Percentiles rank a stretch among this genome's conserved stretches.
phyloP scores from a whole-genome alignment of 2,113 vertebrate species.

The Percopsis transmontana region DNA sequence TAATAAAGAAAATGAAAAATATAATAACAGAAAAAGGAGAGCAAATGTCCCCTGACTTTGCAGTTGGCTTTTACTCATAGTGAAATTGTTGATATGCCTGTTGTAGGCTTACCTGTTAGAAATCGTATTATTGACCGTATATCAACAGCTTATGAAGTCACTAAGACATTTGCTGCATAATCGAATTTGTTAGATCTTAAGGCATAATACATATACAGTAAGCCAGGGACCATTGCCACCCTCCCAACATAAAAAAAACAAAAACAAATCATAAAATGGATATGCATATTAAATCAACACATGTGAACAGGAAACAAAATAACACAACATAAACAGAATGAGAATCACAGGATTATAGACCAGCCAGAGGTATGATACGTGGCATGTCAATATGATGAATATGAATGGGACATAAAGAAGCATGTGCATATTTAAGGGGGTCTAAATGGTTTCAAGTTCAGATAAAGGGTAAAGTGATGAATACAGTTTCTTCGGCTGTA shows the following conservation, averaged over 20 bases:
- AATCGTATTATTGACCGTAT: not conserved
- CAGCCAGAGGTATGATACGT: slow-evolving; percentile 49
- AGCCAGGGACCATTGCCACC: slow-evolving; percentile 65
- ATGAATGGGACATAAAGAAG: slow-evolving; percentile 42
- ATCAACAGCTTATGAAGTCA: not conserved
- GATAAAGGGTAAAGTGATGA: no score
- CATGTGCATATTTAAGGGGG: slow-evolving; percentile 16
- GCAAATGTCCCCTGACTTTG: slow-evolving; percentile 56
- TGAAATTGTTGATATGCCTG: slow-evolving; percentile 3
- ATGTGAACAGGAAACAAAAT: slow-evolving; percentile 47
- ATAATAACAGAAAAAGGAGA: slow-evolving; percentile 30
- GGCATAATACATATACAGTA: slow-evolving; percentile 24
- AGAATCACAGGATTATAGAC: slow-evolving; percentile 35
- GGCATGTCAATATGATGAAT: slow-evolving; percentile 42
- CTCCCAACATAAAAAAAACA: slow-evolving; percentile 50
- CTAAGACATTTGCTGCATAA: not conserved
- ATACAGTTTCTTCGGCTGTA: no score
- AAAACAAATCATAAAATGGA: slow-evolving; percentile 54
- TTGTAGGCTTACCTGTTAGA: not conserved
- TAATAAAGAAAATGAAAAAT: slow-evolving; percentile 42
- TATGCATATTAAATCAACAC: slow-evolving; percentile 37
- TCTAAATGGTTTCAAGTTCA: slow-evolving; percentile 5
- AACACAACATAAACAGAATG: slow-evolving; percentile 42
- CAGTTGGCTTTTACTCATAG: slow-evolving; percentile 7
- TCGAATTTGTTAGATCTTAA: not conserved